Percentiles rank a stretch among this genome's conserved stretches.
Evolutionary conservation across 2,888 invertebrate genomes (phyloP).

Genomic region (Drosophila falleni): DNA sequence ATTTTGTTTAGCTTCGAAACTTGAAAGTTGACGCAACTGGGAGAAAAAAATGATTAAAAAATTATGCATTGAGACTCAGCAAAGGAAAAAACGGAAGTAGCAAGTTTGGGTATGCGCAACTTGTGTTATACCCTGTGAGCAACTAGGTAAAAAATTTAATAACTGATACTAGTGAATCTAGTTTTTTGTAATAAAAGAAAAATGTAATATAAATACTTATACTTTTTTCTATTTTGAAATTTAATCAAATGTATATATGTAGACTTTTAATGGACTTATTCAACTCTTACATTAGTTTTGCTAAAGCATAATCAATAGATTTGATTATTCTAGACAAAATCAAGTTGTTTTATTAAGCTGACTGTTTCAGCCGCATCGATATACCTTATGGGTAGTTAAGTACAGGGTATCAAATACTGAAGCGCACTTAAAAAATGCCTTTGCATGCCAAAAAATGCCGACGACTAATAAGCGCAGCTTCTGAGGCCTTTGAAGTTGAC

Average conservation of each 20-base stretch:
- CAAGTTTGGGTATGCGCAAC: not conserved
- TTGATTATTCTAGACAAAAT: not conserved
- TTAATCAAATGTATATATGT: too few species aligned
- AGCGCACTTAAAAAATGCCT: constrained; percentile 75
- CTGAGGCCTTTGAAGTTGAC: constrained; percentile 68
- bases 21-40: constrained; percentile 28
- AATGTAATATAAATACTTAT: too few species aligned
- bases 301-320: not conserved
- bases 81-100: constrained; percentile 5
- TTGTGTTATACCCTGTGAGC: constrained; percentile 9
- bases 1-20: constrained; percentile 28
- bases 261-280: too few species aligned
- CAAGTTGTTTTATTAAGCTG: too few species aligned
- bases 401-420: constrained; percentile 44
- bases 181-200: too few species aligned
- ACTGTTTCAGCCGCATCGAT: not conserved
- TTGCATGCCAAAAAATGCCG: constrained; percentile 71
- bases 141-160: not conserved
- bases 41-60: constrained; percentile 13
- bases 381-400: constrained; percentile 3
- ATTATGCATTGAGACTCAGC: constrained; percentile 16
- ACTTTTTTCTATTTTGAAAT: too few species aligned
- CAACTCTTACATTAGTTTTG: too few species aligned
- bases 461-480: constrained; percentile 69
- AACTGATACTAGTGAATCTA: too few species aligned